Conservation (phyloP, 1,140 invertebrate species). For the Thalassaphorura encarpata region DNA sequence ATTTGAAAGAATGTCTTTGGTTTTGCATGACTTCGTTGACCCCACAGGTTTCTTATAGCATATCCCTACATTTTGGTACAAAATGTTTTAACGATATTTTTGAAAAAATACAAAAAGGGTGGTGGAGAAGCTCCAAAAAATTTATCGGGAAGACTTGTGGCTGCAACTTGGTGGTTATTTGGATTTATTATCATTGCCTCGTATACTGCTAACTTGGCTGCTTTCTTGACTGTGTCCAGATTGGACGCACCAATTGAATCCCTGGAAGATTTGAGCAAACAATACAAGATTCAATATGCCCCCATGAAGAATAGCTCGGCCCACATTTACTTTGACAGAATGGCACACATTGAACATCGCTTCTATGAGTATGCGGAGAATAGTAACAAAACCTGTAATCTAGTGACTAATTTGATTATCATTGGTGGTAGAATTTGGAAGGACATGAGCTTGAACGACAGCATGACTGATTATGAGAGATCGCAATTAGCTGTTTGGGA, state of each 20-base stretch:
- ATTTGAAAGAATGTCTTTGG: slow-evolving; percentile 92
- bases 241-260: slow-evolving; percentile 86
- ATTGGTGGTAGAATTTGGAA: slow-evolving; percentile 78
- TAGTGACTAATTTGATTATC: slow-evolving; percentile 6
- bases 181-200: slow-evolving; percentile 98
- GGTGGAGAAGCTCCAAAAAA: slow-evolving; percentile 95
- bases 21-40: slow-evolving; percentile 98
- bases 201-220: slow-evolving; percentile 93
- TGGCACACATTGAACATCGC: slow-evolving; percentile 86
- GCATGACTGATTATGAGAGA: slow-evolving; percentile 71
- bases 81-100: slow-evolving; percentile 11
- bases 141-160: slow-evolving; percentile 79
- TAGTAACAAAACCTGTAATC: neutral
- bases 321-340: slow-evolving; percentile 87
- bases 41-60: slow-evolving; percentile 54
- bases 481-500: slow-evolving; percentile 96
- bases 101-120: slow-evolving; percentile 42
- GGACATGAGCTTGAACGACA: slow-evolving; percentile 92
- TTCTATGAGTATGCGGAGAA: slow-evolving; percentile 76
- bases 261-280: slow-evolving; percentile 82
- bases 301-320: slow-evolving; percentile 72
- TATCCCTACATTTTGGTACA: too few relatives aligned
- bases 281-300: slow-evolving; percentile 91
- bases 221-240: slow-evolving; percentile 73
- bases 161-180: slow-evolving; percentile 96